A percentile compares a stretch with the other conserved stretches of the same genome.
Conservation (phyloP, 2,797 vertebrate species). For the Phoeniculus purpureus region DNA sequence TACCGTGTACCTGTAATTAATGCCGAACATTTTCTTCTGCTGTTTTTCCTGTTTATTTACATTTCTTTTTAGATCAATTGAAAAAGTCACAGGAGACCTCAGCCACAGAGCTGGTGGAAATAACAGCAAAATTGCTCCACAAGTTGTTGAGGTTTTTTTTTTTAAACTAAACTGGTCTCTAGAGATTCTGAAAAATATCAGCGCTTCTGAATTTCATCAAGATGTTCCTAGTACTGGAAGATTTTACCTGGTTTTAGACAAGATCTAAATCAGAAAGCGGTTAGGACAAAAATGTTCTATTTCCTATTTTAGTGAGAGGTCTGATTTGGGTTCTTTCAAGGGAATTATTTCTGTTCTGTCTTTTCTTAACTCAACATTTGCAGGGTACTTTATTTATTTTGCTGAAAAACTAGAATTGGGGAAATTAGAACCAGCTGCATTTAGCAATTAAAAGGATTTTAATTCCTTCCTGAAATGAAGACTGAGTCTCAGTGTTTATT, state of each 20-base stretch:
- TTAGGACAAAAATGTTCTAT: background rate
- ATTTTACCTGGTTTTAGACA: background rate
- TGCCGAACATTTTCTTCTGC: background rate
- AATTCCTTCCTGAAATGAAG: conserved; percentile 35
- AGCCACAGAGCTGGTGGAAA: background rate
- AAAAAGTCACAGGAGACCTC: background rate
- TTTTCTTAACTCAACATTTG: conserved; percentile 9
- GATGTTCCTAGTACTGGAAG: background rate
- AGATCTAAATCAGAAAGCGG: conserved; percentile 11
- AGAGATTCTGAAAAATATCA: conserved; percentile 7
- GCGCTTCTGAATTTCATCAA: background rate
- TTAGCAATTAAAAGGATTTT: conserved; percentile 32
- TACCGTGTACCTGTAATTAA: conserved; percentile 47
- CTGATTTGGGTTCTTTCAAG: background rate
- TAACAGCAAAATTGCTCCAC: background rate
- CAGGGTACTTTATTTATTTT: conserved; percentile 24
- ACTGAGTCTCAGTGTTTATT: conserved; percentile 22
- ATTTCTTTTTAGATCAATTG: background rate
- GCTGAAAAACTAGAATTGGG: conserved; percentile 30
- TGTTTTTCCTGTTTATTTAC: conserved; percentile 14
- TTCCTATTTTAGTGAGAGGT: background rate
- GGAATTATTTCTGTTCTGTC: conserved; percentile 47
- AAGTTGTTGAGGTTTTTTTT: background rate
- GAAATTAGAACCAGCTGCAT: conserved; percentile 49
- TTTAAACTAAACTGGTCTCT: background rate